phyloP scores from a whole-genome alignment of 2,797 vertebrate species.

The Nothura maculosa region DNA sequence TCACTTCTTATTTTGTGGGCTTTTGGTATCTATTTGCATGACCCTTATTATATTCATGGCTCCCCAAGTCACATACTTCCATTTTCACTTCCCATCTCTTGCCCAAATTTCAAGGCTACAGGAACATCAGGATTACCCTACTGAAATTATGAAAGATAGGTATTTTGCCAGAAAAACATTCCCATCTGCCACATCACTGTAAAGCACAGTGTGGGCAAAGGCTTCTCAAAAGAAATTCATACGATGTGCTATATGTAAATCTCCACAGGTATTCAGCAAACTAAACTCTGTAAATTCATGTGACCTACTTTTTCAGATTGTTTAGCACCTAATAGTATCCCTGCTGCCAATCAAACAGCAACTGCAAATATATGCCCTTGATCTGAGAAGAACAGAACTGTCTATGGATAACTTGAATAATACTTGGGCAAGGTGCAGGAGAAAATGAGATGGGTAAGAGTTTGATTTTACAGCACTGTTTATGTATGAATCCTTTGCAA shows the following conservation, averaged over 20 bases:
- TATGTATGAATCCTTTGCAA: not conserved
- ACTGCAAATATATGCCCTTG: slow-evolving; percentile 52
- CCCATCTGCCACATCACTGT: not conserved
- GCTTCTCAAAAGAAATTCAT: slow-evolving; percentile 36
- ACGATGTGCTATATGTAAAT: slow-evolving; percentile 11
- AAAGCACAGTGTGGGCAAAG: not conserved
- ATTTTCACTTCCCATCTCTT: not conserved
- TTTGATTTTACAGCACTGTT: slow-evolving; percentile 10
- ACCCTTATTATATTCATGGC: not conserved
- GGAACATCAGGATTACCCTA: not conserved
- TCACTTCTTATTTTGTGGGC: not conserved
- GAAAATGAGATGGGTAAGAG: slow-evolving; percentile 49
- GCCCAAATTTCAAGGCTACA: not conserved
- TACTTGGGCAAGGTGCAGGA: not conserved
- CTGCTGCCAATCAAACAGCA: slow-evolving; percentile 69
- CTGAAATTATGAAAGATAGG: not conserved
- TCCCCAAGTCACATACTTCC: not conserved
- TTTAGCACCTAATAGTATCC: slow-evolving; percentile 34
- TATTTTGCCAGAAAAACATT: slow-evolving; percentile 14
- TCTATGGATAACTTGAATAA: slow-evolving; percentile 52
- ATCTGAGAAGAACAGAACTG: slow-evolving; percentile 39
- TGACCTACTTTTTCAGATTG: slow-evolving; percentile 62
- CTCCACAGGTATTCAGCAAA: slow-evolving; percentile 46
- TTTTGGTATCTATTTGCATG: not conserved
- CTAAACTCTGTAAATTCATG: slow-evolving; percentile 48